Evolutionary conservation across 2,797 vertebrate species (phyloP), one percentile per base, ranked within the genome.

Genomic region (Phrynocephalus guinanensis): DNA sequence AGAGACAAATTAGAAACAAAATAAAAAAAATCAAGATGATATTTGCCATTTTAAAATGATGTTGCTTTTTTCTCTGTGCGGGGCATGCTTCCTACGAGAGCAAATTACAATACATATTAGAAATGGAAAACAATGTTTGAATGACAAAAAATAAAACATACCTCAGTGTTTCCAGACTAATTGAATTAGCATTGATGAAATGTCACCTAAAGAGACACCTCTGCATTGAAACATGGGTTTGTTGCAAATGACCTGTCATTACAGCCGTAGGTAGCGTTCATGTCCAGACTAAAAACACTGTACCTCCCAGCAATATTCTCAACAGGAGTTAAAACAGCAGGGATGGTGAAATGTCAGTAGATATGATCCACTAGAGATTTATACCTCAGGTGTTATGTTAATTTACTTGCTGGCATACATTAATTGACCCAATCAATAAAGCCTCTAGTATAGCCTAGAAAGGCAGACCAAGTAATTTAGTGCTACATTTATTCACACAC

Each of bases 131-230:
- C 75, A 89, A 93, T 2, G 28, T 76, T 85, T 92, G 90, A 87
- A 89, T 95, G 92, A 92, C 93, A 94, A 79, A 70, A 84, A 71
- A 90, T 90, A 95, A 93, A 91, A 91, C 94, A 89, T 50, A 94
- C 90, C 89, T 94, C 88, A 93, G 33, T 94, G 94, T 95, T 93
- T 93, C 91, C 90, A 91, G 89, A 91, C 97, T 98, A 98, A 99
- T 98, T 98, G 97, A 98, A 97, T 98, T 96, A 96, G 97, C 97
- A 97, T 96, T 96, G 95, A 96, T 97, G 96, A 97, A 95, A 94
- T 97, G 98, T 98, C 97, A 97, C 95, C 95, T 95, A 94, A 95
- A 96, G 95, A 97, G 97, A 97, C 97, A 97, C 93, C 95, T 96
- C 96, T 95, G 95, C 95, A 95, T 91, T 94, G 96, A 97, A 97